Percentiles rank a stretch among this genome's conserved stretches.
phyloP scores from a whole-genome alignment of 2,113 vertebrate genomes.

The Vidua macroura region DNA sequence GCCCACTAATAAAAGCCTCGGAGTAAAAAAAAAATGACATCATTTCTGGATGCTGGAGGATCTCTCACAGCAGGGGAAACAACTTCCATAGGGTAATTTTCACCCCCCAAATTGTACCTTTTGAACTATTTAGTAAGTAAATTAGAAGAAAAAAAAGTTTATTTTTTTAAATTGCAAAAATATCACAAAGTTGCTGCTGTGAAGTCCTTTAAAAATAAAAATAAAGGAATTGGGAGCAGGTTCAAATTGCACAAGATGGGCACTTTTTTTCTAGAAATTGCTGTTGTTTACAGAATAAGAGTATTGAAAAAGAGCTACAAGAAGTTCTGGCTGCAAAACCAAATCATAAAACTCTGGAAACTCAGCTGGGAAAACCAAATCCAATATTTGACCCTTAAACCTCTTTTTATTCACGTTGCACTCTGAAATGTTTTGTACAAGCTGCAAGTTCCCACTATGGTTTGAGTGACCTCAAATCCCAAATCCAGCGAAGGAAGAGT shows the following conservation, averaged over 20 bases:
- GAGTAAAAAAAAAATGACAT: background rate
- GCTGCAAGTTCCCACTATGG: background rate
- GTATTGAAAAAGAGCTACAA: background rate
- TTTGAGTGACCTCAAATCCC: background rate
- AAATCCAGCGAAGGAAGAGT: background rate
- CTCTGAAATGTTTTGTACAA: background rate
- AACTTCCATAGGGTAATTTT: background rate
- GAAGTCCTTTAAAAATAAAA: background rate
- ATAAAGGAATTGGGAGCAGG: background rate
- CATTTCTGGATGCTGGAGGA: background rate
- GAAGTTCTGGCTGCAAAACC: background rate
- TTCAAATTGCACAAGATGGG: background rate
- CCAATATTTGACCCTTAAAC: background rate
- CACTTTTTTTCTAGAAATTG: background rate
- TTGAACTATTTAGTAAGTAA: background rate
- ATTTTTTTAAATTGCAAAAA: background rate
- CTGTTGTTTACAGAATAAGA: background rate
- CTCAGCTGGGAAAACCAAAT: background rate
- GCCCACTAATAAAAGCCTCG: background rate
- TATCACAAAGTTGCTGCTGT: too few species aligned
- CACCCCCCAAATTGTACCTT: background rate
- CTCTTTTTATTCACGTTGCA: background rate
- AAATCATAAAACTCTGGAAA: background rate
- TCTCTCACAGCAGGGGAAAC: background rate
- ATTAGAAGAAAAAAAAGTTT: fast-evolving